phyloP scores from a whole-genome alignment of 2,113 vertebrate genomes.

The Leucopsar rothschildi region DNA sequence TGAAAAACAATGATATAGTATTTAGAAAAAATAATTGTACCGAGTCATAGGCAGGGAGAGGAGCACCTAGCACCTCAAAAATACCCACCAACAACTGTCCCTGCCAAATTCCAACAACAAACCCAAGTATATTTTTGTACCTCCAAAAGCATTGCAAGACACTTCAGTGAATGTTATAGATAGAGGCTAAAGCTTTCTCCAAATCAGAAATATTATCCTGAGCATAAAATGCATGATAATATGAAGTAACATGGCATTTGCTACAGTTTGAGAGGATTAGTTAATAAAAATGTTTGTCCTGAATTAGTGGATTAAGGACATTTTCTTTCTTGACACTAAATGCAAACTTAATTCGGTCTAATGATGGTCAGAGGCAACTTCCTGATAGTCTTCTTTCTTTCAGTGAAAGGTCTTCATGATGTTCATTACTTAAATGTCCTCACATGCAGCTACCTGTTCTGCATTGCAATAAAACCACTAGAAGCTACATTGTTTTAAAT shows the following conservation, averaged over 20 bases:
- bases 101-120: not conserved
- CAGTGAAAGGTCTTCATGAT: not conserved
- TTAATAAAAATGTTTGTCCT: not conserved
- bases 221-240: not conserved
- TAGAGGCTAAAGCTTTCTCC: not conserved
- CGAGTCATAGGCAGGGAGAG: not conserved
- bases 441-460: not conserved
- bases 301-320: not conserved
- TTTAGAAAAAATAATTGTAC: not conserved
- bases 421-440: not conserved
- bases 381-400: not conserved
- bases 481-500: not conserved
- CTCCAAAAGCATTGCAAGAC: not conserved
- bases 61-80: not conserved
- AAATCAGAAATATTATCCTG: not conserved
- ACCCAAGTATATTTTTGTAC: not conserved
- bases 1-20: not conserved
- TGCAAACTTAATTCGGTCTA: not conserved
- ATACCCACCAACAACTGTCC: rapidly evolving
- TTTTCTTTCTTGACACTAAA: not conserved
- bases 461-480: not conserved
- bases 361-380: not conserved
- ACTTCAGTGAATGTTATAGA: not conserved
- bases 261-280: conserved; percentile 3
- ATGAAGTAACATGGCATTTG: not conserved